Percentiles rank a stretch among this genome's conserved stretches.
Evolutionary conservation across 1,140 invertebrate species (phyloP).

Genomic region (Samia ricini): DNA sequence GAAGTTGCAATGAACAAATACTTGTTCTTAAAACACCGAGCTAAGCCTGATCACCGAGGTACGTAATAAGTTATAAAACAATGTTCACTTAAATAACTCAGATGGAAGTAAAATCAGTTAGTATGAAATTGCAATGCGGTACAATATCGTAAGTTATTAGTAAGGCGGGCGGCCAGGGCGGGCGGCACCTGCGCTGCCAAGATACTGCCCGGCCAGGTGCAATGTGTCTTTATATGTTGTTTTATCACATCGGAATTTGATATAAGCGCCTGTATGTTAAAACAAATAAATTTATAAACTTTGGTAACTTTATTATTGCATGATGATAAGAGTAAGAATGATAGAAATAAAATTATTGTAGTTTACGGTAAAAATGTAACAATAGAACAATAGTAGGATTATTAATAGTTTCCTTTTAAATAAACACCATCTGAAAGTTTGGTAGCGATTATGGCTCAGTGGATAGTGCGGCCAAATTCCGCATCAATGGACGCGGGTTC

Average conservation of each 20-base stretch:
- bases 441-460: too few species aligned
- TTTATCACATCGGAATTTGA: background rate
- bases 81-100: background rate
- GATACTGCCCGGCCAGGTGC: constrained; percentile 11
- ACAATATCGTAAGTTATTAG: constrained; percentile 7
- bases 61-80: background rate
- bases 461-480: too few species aligned
- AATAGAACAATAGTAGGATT: too few species aligned
- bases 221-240: background rate
- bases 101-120: background rate
- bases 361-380: too few species aligned
- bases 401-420: too few species aligned
- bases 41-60: too few species aligned
- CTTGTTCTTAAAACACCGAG: too few species aligned
- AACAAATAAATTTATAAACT: background rate
- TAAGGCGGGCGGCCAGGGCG: background rate
- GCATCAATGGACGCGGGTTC: too few species aligned
- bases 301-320: background rate
- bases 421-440: too few species aligned
- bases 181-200: background rate
- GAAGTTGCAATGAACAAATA: too few species aligned
- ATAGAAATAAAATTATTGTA: too few species aligned
- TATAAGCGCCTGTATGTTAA: background rate
- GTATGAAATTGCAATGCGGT: constrained; percentile 2
- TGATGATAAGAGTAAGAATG: too few species aligned